Evolutionary conservation across 1,140 invertebrate species (phyloP), one percentile per base, ranked within the genome.

Genomic region (Tetramorium parvispinum): DNA sequence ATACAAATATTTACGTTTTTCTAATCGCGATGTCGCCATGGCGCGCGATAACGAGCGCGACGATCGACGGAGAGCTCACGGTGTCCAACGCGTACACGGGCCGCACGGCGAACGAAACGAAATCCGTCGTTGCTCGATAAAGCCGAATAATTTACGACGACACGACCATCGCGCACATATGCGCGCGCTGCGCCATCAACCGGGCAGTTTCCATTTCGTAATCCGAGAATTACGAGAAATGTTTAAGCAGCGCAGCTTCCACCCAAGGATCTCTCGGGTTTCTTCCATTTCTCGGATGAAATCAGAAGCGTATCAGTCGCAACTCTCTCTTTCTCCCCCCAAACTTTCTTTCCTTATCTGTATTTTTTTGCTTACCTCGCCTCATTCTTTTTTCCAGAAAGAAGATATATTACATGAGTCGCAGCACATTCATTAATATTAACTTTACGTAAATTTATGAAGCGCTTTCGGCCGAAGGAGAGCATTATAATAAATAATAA

Each of bases 1-100:
- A 78, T 73, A 43, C 77, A 87, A 89, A 88, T 89, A 87, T 87
- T 89, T 86, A 89, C 32, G 43, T 51, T 70, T 37, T 43, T 6
- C 65, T 61, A 79, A 86, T 61, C 46, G 49, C 63, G 53, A 86
- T 55, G 76, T 86, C 77, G 71, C 59, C 85, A 49, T 11, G 37
- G 75, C 24, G 11, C 10, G 40, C 51, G 87, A 89, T 87, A 86
- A 86, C n/a, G 32, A 37, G 63, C 21, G 27, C 16, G 49, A 66
- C 57, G 11, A 63, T 79, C 51, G 24, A 43, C 61, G 8, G 8
- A 21, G 13, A 21, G 13, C 24, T 21, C 5, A 43, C 46, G 57
- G 6, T 53, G 51, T 53, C 46, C 46, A 13, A 46, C 46, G 43
- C 11, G 43, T 10, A 11, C 43, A 11, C 46, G 46, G 46, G 46